A percentile compares a stretch with the other conserved stretches of the same genome.
phyloP scores from a whole-genome alignment of 1,140 invertebrate genomes.

The Anagrus nilaparvatae region DNA sequence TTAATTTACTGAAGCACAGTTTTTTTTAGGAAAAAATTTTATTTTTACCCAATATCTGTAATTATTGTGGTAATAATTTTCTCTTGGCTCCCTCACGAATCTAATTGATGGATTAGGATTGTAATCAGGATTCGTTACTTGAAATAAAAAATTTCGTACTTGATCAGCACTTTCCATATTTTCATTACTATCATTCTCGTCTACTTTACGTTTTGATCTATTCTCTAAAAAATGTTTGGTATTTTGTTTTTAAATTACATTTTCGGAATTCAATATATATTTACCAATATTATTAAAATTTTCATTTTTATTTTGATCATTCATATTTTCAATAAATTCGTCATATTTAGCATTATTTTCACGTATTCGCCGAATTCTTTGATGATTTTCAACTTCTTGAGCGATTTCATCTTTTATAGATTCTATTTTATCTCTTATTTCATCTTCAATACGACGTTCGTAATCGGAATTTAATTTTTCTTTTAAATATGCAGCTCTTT shows the following conservation, averaged over 20 bases:
- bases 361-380: conserved; percentile 18
- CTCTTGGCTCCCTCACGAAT: too few species aligned
- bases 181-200: neutral
- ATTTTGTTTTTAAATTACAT: neutral
- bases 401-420: conserved; percentile 27
- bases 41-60: too few species aligned
- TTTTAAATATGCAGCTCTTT: neutral
- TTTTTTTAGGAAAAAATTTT: too few species aligned
- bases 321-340: conserved; percentile 9
- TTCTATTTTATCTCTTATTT: conserved; percentile 25
- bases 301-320: conserved; percentile 1
- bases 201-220: neutral
- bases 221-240: neutral
- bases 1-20: too few species aligned
- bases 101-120: too few species aligned
- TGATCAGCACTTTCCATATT: conserved; percentile 2
- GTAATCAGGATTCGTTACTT: too few species aligned
- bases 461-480: conserved; percentile 16
- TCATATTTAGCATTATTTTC: conserved; percentile 24
- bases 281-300: conserved; percentile 6
- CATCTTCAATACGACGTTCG: conserved; percentile 21
- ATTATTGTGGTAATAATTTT: too few species aligned
- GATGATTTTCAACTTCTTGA: conserved; percentile 20
- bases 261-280: conserved; percentile 9
- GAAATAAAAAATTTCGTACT: conserved; percentile 13